phyloP scores from a whole-genome alignment of 2,888 invertebrate genomes.

The Leptopilina myrica region DNA sequence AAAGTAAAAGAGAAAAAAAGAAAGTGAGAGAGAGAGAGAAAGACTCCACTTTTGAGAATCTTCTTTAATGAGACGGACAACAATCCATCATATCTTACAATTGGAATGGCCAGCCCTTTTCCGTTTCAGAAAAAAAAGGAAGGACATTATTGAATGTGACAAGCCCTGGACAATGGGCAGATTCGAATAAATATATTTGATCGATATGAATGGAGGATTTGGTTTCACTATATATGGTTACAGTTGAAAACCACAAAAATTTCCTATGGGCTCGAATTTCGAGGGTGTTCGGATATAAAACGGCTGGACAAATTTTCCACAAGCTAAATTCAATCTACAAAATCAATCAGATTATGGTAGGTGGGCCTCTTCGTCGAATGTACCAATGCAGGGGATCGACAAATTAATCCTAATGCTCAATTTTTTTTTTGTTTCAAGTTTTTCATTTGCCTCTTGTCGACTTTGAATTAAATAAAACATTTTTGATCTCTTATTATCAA shows the following conservation, averaged over 20 bases:
- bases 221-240: constrained; percentile 17
- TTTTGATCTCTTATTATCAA: too few species aligned
- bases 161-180: constrained; percentile 10
- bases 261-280: constrained; percentile 14
- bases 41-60: constrained; percentile 8
- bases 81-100: constrained; percentile 30
- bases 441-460: too few species aligned
- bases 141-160: constrained; percentile 21
- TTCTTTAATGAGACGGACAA: constrained; percentile 29
- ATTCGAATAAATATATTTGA: constrained; percentile 7
- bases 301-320: constrained; percentile 32
- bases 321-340: constrained; percentile 24
- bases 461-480: too few species aligned
- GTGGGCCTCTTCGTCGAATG: background rate
- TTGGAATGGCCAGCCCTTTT: background rate
- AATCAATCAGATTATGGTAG: constrained; percentile 33
- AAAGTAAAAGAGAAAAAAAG: too few species aligned
- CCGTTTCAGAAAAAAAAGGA: constrained; percentile 3
- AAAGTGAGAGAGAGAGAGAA: background rate
- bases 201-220: constrained; percentile 21
- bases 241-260: constrained; percentile 18
- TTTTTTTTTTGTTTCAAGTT: too few species aligned
- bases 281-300: constrained; percentile 19
- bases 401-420: constrained; percentile 15
- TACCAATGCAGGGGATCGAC: background rate